A percentile compares a stretch with the other conserved stretches of the same genome.
Evolutionary conservation across 2,888 invertebrate species (phyloP).

Genomic region (Diadegma fenestrale): DNA sequence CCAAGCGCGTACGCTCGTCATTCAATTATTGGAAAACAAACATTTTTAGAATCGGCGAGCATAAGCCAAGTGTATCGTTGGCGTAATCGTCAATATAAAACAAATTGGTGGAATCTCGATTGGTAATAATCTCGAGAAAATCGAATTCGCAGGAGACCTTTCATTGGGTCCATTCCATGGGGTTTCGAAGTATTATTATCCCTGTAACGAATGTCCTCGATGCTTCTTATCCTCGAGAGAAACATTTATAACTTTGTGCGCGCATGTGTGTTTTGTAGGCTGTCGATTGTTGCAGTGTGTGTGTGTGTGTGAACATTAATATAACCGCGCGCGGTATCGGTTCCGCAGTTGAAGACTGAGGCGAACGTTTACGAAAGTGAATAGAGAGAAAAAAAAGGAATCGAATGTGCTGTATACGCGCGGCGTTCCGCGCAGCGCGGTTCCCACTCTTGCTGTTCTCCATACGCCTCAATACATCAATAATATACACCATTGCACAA

Average conservation of each 20-base stretch:
- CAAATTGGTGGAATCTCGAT: conserved; percentile 6
- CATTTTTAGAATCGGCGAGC: not conserved
- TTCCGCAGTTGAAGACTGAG: not conserved
- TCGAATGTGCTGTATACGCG: not conserved
- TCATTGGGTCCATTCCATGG: not conserved
- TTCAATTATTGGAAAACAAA: not conserved
- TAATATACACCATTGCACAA: not conserved
- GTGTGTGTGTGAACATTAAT: conserved; percentile 15
- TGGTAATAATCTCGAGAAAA: conserved; percentile 17
- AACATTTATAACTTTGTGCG: not conserved
- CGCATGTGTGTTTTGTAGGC: not conserved
- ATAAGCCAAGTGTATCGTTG: too few relatives aligned
- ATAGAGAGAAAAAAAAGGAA: conserved; percentile 3
- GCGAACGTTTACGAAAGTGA: conserved; percentile 17
- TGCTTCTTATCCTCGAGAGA: not conserved
- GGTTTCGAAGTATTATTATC: not conserved
- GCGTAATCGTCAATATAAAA: not conserved
- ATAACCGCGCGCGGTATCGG: not conserved
- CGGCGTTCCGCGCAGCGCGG: not conserved
- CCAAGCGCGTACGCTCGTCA: not conserved
- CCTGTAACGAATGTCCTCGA: conserved; percentile 2
- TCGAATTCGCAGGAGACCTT: conserved; percentile 24
- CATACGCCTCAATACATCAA: conserved; percentile 17
- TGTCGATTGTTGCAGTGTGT: not conserved
- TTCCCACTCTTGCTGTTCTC: conserved; percentile 37